A percentile compares a stretch with the other conserved stretches of the same genome.
These are phyloP conservation scores for Battus philenor DNA, from an alignment of 1,140 invertebrate genomes.

Conservation along the genomic window DNA sequence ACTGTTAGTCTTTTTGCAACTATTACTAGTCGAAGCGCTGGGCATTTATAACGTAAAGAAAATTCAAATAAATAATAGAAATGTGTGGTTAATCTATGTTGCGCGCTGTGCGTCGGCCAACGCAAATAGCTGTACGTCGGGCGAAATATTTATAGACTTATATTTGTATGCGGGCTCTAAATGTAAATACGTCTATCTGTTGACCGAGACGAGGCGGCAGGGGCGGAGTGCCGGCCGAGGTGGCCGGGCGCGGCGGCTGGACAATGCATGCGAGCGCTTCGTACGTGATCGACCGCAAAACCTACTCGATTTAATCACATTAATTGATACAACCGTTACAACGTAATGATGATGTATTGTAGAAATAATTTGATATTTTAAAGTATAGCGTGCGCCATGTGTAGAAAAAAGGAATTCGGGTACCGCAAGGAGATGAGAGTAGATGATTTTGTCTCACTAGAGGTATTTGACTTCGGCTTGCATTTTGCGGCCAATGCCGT, in stretches of 20 bases:
- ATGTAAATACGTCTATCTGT: conserved; percentile 25
- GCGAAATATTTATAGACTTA: conserved; percentile 10
- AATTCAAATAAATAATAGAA: conserved; percentile 16
- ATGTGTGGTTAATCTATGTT: conserved; percentile 13
- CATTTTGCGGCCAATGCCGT: conserved; percentile 44
- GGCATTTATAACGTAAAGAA: conserved; percentile 9
- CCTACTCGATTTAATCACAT: conserved; percentile 66
- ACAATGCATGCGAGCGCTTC: conserved; percentile 34
- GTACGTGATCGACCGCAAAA: conserved; percentile 65
- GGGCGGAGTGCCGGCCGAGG: conserved; percentile 18
- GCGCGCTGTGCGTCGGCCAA: not conserved
- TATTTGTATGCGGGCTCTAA: conserved; percentile 15
- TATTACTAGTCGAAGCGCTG: conserved; percentile 2
- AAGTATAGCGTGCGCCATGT: conserved; percentile 39
- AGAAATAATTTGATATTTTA: conserved; percentile 70
- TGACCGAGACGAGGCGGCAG: conserved; percentile 14
- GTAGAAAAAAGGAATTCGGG: conserved; percentile 37
- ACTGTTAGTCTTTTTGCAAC: conserved; percentile 2
- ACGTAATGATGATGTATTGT: conserved; percentile 70
- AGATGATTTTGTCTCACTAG: conserved; percentile 19
- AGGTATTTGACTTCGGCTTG: conserved; percentile 42
- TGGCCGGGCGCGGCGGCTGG: conserved; percentile 16
- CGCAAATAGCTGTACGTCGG: conserved; percentile 4
- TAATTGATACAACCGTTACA: conserved; percentile 71
- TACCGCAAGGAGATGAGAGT: conserved; percentile 47